Base-by-base conservation (phyloP, 2,888 invertebrate genomes). In the Clepsis dumicolana region DNA sequence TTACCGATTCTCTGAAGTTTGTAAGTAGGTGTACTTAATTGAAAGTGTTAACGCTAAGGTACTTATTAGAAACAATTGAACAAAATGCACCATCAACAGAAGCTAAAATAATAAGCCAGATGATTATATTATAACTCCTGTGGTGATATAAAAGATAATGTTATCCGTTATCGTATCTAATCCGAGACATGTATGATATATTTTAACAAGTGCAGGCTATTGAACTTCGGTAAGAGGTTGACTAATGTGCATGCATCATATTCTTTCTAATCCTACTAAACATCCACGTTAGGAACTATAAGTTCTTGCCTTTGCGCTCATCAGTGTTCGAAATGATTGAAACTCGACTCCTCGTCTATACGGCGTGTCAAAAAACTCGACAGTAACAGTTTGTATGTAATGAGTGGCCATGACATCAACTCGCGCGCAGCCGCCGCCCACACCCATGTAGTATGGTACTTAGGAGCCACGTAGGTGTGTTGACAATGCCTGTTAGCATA, bases 401-500 rank as follows among this genome's bases (percentile, higher is more conserved):
- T 83, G 83, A 85, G 82, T 86, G 87, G 75, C 88, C 87, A 79
- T 89, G 88, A 86, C 88, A 86, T 78, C 85, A 83, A 81, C 87
- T 84, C 87, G 80, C 80, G 81, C 85, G 82, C 84, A 82, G 80
- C 84, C 86, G 84, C 79, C 85, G 80, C 88, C 86, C 84, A 86
- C 86, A 76, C 78, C 64, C 65, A 59, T 73, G 75, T 77, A 78
- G 75, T 77, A 72, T 78, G 76, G 82, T 76, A 79, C 84, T 82
- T 82, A 80, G 80, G 79, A 83, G 75, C 74, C 63, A 79, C 77
- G 91, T 91, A 86, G 91, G 91, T 84, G 90, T 89, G 82, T 86
- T 86, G 88, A 91, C 91, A 90, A 91, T 91, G 89, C 86, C 85
- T 88, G 86, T 90, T 90, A 89, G 90, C 90, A 91, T 91, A 90